A percentile compares a stretch with the other conserved stretches of the same genome.
Evolutionary conservation across 2,797 vertebrate genomes (phyloP).

Genomic region (Leucoraja ocellata): DNA sequence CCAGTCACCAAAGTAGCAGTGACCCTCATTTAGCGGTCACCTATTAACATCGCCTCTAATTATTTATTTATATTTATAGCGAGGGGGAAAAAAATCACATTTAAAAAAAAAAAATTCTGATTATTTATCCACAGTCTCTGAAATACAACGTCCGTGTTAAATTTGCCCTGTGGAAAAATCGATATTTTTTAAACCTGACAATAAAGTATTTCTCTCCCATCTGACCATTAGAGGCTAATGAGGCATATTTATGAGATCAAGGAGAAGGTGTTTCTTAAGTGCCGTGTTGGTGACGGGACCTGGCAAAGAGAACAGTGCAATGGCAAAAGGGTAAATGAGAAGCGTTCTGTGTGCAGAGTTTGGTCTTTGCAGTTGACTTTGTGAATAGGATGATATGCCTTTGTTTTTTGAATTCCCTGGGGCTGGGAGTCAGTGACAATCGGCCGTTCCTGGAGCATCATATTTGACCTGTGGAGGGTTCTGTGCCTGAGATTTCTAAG

Average conservation of each 20-base stretch:
- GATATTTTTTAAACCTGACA: neutral
- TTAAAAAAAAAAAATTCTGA: neutral
- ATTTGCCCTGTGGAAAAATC: neutral
- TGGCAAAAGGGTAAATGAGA: neutral
- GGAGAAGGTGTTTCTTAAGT: neutral
- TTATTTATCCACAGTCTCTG: neutral
- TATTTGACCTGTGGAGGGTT: neutral
- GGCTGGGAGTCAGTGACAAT: neutral
- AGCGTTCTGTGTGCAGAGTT: neutral
- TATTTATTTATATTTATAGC: too few species aligned
- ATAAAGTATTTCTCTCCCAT: neutral
- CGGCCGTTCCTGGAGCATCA: neutral
- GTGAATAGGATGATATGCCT: neutral
- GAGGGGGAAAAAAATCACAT: too few species aligned
- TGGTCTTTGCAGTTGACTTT: neutral
- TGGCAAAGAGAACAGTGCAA: neutral
- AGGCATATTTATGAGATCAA: neutral
- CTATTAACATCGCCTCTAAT: too few species aligned
- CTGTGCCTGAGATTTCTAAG: neutral
- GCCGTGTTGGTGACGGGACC: neutral
- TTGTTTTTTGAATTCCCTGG: neutral
- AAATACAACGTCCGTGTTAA: too few species aligned
- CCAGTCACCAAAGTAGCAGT: too few species aligned
- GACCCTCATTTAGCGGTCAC: too few species aligned
- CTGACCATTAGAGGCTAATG: neutral